Base-by-base conservation (phyloP, 2,113 vertebrate species). In the Petrocephalus zakoni region DNA sequence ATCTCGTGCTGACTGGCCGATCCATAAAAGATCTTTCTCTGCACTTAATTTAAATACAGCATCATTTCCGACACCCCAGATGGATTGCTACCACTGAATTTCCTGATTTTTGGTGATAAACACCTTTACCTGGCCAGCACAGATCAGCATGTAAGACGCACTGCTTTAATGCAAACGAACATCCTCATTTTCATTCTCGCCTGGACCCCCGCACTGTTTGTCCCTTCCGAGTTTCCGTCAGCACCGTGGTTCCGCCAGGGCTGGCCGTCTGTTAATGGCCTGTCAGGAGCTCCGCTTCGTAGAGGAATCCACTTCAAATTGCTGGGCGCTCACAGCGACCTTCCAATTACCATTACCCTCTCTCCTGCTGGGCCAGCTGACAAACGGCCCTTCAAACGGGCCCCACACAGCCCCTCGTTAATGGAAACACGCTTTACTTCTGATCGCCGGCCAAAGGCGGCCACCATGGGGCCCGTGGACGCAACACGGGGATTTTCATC, bases 291-390 rank as follows among this genome's bases (percentile, higher is more conserved):
- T 90, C 83, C 68, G 92, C 91, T 90, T 91, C 93, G 94, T 89
- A 91, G 90, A 93, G 91, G 88, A 93, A 89, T 92, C 91, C 61
- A 92, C 93, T 94, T 95, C 93, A 92, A 91, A 93, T 95, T 91
- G 93, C 88, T 93, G 91, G 90, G 87, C 55, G 86, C 92, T 92
- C 90, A 88, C 92, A 92, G 94, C 94, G 94, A 95, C 94, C 52
- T 6, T 78, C 84, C 93, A 94, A 94, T 96, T 95, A 95, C 92
- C 94, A 95, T 96, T 95, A 96, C 93, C 94, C 93, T 93, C 90
- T 91, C 91, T 92, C 93, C 91, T 42, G 0, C 94, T 91, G 53
- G 89, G 91, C 89, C 91, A 93, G 92, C 91, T 92, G 93, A 94
- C 91, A 94, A 95, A 94, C 82, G 93, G 91, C 91, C 89, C 83